Conservation (phyloP, 2,113 vertebrate genomes). For the Hyperopisus bebe region DNA sequence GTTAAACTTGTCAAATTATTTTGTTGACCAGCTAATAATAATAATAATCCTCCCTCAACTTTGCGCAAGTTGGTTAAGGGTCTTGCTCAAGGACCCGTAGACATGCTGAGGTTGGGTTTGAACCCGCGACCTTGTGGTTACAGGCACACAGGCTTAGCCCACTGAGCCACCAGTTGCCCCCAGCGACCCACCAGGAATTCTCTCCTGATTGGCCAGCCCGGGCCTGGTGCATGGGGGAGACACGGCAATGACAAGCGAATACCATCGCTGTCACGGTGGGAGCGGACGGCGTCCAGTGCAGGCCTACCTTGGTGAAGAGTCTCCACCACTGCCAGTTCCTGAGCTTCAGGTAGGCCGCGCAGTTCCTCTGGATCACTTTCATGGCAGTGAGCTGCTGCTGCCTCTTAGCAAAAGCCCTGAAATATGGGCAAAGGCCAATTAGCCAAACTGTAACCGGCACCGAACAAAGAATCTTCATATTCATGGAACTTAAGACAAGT, state of each 20-base stretch:
- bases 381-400: conserved; percentile 96
- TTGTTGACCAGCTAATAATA: not conserved
- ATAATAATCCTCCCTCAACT: too few relatives aligned
- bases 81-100: too few relatives aligned
- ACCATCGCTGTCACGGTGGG: not conserved
- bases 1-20: not conserved
- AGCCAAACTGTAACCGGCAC: not conserved
- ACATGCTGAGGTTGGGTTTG: too few relatives aligned
- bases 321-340: conserved; percentile 99
- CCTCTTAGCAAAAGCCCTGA: conserved; percentile 86
- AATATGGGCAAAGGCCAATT: not conserved
- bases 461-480: not conserved
- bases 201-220: too few relatives aligned
- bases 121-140: too few relatives aligned
- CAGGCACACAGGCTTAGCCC: too few relatives aligned
- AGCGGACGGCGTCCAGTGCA: not conserved
- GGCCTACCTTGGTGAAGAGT: conserved; percentile 88
- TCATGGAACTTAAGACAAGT: not conserved
- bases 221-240: not conserved
- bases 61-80: too few relatives aligned
- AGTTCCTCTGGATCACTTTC: conserved; percentile 98
- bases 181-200: not conserved
- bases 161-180: too few relatives aligned
- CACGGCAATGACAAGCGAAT: not conserved
- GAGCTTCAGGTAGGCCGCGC: conserved; percentile 92